These are phyloP conservation scores for Campoplex capitator DNA, from an alignment of 2,888 invertebrate species.

Conservation along the genomic window DNA sequence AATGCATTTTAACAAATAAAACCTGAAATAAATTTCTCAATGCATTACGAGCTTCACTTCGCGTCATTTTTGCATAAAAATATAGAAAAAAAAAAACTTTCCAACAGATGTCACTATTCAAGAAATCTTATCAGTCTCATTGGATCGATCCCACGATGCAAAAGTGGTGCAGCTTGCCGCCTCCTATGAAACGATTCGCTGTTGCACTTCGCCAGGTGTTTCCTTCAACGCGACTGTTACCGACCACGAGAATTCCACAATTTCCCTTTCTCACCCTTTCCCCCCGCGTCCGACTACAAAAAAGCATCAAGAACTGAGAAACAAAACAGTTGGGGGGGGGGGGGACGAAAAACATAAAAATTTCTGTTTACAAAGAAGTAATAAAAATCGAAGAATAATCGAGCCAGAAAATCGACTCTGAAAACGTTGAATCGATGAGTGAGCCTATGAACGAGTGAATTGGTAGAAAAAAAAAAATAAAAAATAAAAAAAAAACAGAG, in stretches of 20 bases:
- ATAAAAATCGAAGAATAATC: neutral
- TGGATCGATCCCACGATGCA: conserved; percentile 2
- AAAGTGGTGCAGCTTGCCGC: neutral
- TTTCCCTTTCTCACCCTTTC: neutral
- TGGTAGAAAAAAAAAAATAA: neutral
- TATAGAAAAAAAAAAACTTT: neutral
- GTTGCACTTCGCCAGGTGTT: conserved; percentile 58
- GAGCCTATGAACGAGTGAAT: neutral
- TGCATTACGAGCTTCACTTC: neutral
- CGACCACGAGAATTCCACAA: neutral
- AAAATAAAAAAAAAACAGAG: neutral
- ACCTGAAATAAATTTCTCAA: neutral
- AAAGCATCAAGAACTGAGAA: neutral
- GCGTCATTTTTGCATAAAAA: neutral
- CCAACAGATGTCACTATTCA: neutral
- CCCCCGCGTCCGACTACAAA: neutral
- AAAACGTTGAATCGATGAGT: neutral
- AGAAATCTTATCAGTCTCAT: neutral
- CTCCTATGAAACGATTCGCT: conserved; percentile 30
- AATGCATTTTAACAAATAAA: neutral
- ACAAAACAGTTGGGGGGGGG: neutral
- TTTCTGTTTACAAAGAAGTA: neutral
- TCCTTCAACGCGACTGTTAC: neutral
- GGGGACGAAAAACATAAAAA: neutral
- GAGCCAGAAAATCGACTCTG: neutral